Evolutionary conservation across 2,888 invertebrate species (phyloP).

Genomic region (Tigriopus californicus): DNA sequence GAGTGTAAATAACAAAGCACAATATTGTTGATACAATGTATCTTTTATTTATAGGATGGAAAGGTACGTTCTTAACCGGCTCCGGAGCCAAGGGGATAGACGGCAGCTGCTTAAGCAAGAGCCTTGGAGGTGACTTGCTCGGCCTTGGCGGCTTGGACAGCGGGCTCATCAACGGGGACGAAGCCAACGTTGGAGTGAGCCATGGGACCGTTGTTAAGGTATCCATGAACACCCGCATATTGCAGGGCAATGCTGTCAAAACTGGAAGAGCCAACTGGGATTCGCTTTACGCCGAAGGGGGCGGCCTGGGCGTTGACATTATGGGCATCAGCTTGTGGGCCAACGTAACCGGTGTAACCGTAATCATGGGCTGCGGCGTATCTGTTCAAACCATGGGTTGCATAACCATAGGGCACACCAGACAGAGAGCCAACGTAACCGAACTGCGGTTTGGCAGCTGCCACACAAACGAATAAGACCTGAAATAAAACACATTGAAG

Average conservation of each 20-base stretch:
- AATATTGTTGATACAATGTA: no score
- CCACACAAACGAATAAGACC: background rate
- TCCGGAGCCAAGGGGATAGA: background rate
- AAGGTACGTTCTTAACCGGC: background rate
- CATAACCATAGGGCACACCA: background rate
- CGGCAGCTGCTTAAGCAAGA: background rate
- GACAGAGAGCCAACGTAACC: background rate
- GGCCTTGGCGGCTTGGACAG: constrained; percentile 11
- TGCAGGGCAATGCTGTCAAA: no score
- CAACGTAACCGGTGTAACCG: background rate
- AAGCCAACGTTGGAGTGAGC: constrained; percentile 15
- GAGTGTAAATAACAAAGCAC: no score
- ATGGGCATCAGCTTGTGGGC: constrained; percentile 1
- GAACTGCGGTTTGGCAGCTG: background rate
- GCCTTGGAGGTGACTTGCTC: constrained; percentile 2
- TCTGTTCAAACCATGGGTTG: background rate
- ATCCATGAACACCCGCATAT: background rate
- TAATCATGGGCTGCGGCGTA: background rate
- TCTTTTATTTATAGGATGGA: no score
- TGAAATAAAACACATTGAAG: no score
- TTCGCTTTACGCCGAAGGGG: background rate
- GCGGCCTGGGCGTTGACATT: background rate
- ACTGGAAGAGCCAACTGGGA: background rate
- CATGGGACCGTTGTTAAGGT: background rate
- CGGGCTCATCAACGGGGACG: constrained; percentile 10